phyloP scores from a whole-genome alignment of 2,797 vertebrate genomes.

The Oreonectes daqikongensis region DNA sequence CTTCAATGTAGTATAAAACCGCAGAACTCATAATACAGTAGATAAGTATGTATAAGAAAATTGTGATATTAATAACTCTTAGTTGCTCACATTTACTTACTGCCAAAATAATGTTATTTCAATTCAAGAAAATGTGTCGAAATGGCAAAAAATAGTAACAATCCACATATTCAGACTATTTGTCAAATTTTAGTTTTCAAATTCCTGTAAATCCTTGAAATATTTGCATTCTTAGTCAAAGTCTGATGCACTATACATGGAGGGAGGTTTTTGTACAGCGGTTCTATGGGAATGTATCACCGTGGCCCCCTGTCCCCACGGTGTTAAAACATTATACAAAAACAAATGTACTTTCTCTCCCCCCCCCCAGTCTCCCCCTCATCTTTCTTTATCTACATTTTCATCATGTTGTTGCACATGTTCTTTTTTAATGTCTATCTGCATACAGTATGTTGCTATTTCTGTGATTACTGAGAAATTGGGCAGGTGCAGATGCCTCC shows the following conservation, averaged over 20 bases:
- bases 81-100: background rate
- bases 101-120: background rate
- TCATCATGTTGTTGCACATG: slow-evolving; percentile 56
- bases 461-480: slow-evolving; percentile 69
- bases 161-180: background rate
- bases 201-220: slow-evolving; percentile 53
- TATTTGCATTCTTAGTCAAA: slow-evolving; percentile 63
- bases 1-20: background rate
- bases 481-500: slow-evolving; percentile 38
- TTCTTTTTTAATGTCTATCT: slow-evolving; percentile 35
- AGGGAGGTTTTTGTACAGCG: slow-evolving; percentile 57
- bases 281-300: slow-evolving; percentile 71
- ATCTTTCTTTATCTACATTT: slow-evolving; percentile 64
- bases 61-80: background rate
- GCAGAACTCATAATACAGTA: background rate
- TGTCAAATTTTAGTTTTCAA: background rate
- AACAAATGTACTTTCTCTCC: slow-evolving; percentile 65
- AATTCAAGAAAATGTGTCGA: background rate
- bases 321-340: slow-evolving; percentile 84
- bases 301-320: slow-evolving; percentile 89
- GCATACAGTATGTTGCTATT: slow-evolving; percentile 70
- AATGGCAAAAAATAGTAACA: background rate
- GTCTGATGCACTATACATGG: slow-evolving; percentile 9
- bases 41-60: background rate
- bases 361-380: slow-evolving; percentile 49